Evolutionary conservation across 2,113 vertebrate genomes (phyloP), one percentile per base, ranked within the genome.

Genomic region (Ivindomyrus marchei): DNA sequence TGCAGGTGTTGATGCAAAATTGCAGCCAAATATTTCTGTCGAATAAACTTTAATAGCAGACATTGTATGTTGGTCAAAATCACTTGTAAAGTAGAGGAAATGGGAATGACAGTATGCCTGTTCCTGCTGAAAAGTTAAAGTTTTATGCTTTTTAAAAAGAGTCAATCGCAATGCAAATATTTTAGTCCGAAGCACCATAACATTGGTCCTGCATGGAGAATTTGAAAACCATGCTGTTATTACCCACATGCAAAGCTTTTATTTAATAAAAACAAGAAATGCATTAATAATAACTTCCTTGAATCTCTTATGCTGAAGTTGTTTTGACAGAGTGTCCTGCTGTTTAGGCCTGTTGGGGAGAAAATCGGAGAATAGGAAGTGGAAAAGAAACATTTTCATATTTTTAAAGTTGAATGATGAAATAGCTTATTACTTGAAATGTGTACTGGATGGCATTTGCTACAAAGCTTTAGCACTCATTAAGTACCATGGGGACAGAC

Each of bases 1-100:
- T 36, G 17, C 50, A 85, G n/a, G 42, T 62, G 77, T 89, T 85
- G 90, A 90, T 56, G 87, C 56, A 90, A 89, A 52, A 92, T 87
- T 9, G 84, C 58, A 58, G 42, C 53, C 49, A 31, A 88, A 87
- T 52, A 70, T 91, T 49, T 6, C 31, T 1, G 70, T 53, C 46
- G 62, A 10, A 83, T 10, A 1, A 19, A 9, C 47, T 88, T 70
- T 88, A 45, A 91, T 86, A 50, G 58, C 8, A 21, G 24, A 83
- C 17, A 86, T 62, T 27, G 42, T 88, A 91, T 36, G 53, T 17
- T 52, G 56, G 45, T 88, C 36, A 74, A 70, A 56, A 45, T 83
- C 36, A 50, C 66, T 90, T 88, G 3, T 11, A 80, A 52, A 39
- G 53, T 58, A 39, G n/a, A 89, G 85, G 50, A 19, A 50, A 89